Evolutionary conservation across 2,888 invertebrate species (phyloP).

Genomic region (Herminia tarsipennalis): DNA sequence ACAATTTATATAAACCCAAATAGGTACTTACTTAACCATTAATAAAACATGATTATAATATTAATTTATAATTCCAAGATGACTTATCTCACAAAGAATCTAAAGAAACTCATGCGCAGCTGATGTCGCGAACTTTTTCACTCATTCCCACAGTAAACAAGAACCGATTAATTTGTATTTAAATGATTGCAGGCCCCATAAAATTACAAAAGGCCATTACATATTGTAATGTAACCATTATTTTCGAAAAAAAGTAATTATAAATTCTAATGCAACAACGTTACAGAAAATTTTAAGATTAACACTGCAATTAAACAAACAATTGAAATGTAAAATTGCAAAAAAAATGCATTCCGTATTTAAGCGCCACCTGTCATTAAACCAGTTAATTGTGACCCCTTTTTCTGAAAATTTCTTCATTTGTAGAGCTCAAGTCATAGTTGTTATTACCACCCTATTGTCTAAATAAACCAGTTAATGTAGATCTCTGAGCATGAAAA

Average conservation of each 20-base stretch:
- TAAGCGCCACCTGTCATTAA: constrained; percentile 45
- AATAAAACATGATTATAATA: too few relatives aligned
- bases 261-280: constrained; percentile 40
- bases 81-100: too few relatives aligned
- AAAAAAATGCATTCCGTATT: constrained; percentile 24
- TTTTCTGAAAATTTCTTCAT: not conserved
- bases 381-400: constrained; percentile 32
- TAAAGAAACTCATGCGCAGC: not conserved
- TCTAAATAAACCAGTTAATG: constrained; percentile 33
- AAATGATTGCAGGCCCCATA: constrained; percentile 8
- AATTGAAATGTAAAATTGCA: constrained; percentile 51
- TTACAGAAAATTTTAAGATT: constrained; percentile 50
- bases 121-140: not conserved
- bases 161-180: constrained; percentile 32
- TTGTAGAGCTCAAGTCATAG: constrained; percentile 25
- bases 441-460: constrained; percentile 33
- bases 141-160: constrained; percentile 14
- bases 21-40: too few relatives aligned
- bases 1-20: too few relatives aligned
- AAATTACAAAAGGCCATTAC: constrained; percentile 16
- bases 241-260: constrained; percentile 25
- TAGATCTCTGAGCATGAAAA: constrained; percentile 15
- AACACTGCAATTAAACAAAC: constrained; percentile 48
- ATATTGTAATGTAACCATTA: constrained; percentile 29
- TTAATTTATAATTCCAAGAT: too few relatives aligned